phyloP scores from a whole-genome alignment of 2,113 vertebrate species.

The Mormyrus lacerda region DNA sequence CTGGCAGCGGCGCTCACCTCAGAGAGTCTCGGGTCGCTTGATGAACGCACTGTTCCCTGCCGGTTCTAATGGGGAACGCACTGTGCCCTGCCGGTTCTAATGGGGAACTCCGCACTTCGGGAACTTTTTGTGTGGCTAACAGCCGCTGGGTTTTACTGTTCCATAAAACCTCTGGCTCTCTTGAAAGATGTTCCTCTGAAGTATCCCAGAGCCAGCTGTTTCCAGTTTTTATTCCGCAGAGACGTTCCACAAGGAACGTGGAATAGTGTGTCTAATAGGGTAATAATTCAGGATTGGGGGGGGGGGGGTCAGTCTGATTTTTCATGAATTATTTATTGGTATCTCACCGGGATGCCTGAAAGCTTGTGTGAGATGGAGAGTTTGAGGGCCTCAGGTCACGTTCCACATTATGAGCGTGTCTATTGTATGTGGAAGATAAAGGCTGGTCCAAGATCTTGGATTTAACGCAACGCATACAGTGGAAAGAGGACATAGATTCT shows the following conservation, averaged over 20 bases:
- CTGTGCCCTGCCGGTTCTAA: slow-evolving; percentile 34
- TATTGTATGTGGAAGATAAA: neutral
- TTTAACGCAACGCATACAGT: neutral
- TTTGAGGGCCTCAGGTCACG: neutral
- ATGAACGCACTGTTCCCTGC: slow-evolving; percentile 32
- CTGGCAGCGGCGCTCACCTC: slow-evolving; percentile 12
- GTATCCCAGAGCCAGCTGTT: slow-evolving; percentile 44
- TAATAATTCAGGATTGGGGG: slow-evolving; percentile 21
- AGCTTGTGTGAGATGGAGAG: neutral
- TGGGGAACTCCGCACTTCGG: slow-evolving; percentile 26
- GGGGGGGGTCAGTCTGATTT: slow-evolving; percentile 22
- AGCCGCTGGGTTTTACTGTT: slow-evolving; percentile 39
- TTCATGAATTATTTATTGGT: neutral
- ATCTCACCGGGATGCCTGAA: neutral
- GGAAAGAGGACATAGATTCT: neutral
- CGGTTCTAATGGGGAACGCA: slow-evolving; percentile 27
- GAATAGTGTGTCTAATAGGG: slow-evolving; percentile 37
- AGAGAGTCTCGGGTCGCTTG: slow-evolving; percentile 37
- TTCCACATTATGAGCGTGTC: neutral
- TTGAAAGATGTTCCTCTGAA: slow-evolving; percentile 42
- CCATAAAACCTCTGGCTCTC: slow-evolving; percentile 40
- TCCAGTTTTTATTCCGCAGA: slow-evolving; percentile 41
- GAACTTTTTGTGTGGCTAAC: slow-evolving; percentile 35
- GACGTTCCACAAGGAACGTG: slow-evolving; percentile 32
- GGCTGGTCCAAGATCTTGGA: slow-evolving; percentile 11